phyloP scores from a whole-genome alignment of 1,140 invertebrate genomes.

The Pseudachorutes palmiensis region DNA sequence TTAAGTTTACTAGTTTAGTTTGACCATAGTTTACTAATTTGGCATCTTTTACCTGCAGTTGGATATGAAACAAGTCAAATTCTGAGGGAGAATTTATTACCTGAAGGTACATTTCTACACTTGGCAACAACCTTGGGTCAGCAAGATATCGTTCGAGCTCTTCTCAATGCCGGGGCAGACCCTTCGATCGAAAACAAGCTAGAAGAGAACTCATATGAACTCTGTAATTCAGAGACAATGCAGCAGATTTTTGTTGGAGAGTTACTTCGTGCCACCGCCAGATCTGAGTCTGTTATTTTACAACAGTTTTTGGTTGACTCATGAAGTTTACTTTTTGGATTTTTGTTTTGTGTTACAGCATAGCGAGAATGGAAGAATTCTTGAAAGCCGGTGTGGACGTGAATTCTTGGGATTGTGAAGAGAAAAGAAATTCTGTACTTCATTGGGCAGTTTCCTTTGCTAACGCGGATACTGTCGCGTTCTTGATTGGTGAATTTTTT shows the following conservation, averaged over 20 bases:
- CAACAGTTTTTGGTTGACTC: conserved; percentile 6
- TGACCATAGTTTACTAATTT: conserved; percentile 3
- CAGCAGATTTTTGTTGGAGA: conserved; percentile 55
- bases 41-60: conserved; percentile 22
- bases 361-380: conserved; percentile 43
- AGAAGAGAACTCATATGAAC: conserved; percentile 51
- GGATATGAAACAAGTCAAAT: conserved; percentile 46
- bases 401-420: conserved; percentile 37
- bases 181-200: conserved; percentile 51
- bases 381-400: conserved; percentile 35
- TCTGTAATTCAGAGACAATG: conserved; percentile 48
- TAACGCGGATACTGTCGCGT: conserved; percentile 28
- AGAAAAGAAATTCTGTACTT: conserved; percentile 34
- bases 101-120: conserved; percentile 55
- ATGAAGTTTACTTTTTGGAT: conserved; percentile 2
- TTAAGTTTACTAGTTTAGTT: background rate
- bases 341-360: conserved; percentile 40
- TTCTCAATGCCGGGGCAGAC: conserved; percentile 54
- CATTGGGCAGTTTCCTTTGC: conserved; percentile 38
- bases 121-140: conserved; percentile 52
- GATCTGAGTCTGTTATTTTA: conserved; percentile 51
- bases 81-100: conserved; percentile 47
- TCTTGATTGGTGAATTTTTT: conserved; percentile 29
- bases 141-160: conserved; percentile 51
- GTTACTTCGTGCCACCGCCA: conserved; percentile 54